A percentile compares a stretch with the other conserved stretches of the same genome.
Conservation (phyloP, 2,797 vertebrate genomes). For the Capromys pilorides region DNA sequence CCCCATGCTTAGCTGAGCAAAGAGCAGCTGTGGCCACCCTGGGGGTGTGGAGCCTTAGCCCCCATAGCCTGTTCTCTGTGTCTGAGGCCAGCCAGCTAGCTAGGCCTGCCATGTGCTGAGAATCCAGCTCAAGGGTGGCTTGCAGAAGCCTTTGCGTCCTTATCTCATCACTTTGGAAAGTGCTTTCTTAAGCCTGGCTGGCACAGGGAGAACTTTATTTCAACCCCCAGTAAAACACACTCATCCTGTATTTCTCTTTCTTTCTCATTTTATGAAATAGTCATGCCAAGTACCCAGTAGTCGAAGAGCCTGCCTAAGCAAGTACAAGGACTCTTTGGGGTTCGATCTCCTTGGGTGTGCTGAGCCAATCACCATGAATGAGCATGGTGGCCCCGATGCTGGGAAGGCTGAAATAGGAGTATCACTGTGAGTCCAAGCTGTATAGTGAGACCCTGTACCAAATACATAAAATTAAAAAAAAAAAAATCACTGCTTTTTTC, state of each 20-base stretch:
- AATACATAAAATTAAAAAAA: too few relatives aligned
- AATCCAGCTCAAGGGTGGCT: background rate
- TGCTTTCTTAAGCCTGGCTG: background rate
- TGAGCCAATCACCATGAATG: too few relatives aligned
- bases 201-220: background rate
- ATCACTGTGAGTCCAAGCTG: too few relatives aligned
- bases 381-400: too few relatives aligned
- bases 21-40: background rate
- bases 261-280: slow-evolving; percentile 9
- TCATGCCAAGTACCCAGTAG: background rate
- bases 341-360: too few relatives aligned
- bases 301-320: too few relatives aligned
- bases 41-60: background rate
- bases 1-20: background rate
- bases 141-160: background rate
- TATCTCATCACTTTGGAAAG: background rate
- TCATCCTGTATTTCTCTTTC: background rate
- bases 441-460: too few relatives aligned
- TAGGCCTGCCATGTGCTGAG: rapidly evolving
- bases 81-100: background rate
- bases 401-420: too few relatives aligned
- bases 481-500: background rate
- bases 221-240: background rate
- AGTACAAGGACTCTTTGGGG: too few relatives aligned
- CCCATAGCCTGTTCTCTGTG: rapidly evolving